phyloP scores from a whole-genome alignment of 2,113 vertebrate genomes.

The Rhegmatorhina hoffmannsi region DNA sequence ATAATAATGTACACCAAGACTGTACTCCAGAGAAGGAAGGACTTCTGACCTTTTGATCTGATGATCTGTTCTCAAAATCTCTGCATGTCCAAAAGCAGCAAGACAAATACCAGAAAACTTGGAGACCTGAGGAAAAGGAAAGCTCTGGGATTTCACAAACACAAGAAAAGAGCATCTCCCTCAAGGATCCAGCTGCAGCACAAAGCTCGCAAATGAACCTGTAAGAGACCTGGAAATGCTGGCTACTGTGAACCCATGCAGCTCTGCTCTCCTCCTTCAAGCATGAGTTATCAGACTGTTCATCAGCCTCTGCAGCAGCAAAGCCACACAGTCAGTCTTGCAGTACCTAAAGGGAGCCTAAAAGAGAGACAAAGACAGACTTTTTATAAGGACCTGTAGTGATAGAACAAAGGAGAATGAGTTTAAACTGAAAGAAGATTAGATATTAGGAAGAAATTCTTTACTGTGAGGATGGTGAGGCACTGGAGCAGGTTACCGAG shows the following conservation, averaged over 20 bases:
- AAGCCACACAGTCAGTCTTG: not conserved
- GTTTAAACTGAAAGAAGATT: not conserved
- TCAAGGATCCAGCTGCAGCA: not conserved
- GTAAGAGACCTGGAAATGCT: not conserved
- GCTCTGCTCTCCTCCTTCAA: not conserved
- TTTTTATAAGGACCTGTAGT: not conserved
- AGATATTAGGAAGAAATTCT: not conserved
- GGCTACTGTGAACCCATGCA: not conserved
- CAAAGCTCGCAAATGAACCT: fast-evolving
- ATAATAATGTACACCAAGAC: not conserved
- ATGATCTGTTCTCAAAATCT: slow-evolving; percentile 35
- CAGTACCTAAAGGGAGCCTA: not conserved
- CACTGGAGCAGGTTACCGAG: not conserved
- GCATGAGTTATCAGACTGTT: not conserved
- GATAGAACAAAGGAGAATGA: not conserved
- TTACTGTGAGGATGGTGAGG: not conserved
- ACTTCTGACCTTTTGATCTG: slow-evolving; percentile 49
- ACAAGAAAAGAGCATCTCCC: not conserved
- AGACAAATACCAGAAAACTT: slow-evolving; percentile 31
- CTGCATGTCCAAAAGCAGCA: not conserved
- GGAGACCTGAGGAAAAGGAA: not conserved
- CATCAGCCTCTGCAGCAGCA: not conserved
- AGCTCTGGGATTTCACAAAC: slow-evolving; percentile 14
- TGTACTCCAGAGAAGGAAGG: slow-evolving; percentile 14
- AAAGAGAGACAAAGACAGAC: not conserved